Evolutionary conservation across 2,888 invertebrate species (phyloP).

Genomic region (Craniophora ligustri): DNA sequence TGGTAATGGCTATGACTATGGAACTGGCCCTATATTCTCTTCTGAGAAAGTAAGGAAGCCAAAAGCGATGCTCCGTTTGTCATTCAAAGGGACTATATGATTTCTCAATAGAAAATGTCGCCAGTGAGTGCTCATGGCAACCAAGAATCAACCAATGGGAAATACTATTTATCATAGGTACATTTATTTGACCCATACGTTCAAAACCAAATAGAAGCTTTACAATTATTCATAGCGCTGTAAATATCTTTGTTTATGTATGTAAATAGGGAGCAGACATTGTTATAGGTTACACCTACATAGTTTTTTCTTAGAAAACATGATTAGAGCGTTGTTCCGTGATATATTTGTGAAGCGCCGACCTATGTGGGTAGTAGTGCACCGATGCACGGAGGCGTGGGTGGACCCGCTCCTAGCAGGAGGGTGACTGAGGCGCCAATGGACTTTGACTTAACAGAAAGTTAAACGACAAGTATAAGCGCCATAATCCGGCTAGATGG

Average conservation of each 20-base stretch:
- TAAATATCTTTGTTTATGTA: slow-evolving; percentile 44
- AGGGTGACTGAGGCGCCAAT: slow-evolving; percentile 56
- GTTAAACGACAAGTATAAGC: slow-evolving; percentile 32
- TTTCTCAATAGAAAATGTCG: too few relatives aligned
- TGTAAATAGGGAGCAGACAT: slow-evolving; percentile 38
- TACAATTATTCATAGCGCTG: slow-evolving; percentile 18
- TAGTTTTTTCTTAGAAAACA: slow-evolving; percentile 42
- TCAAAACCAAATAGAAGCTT: slow-evolving; percentile 3
- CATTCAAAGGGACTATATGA: too few relatives aligned
- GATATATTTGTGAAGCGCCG: slow-evolving; percentile 18
- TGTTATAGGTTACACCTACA: slow-evolving; percentile 40
- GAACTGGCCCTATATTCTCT: too few relatives aligned
- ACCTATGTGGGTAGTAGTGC: slow-evolving; percentile 51
- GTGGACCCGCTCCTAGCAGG: slow-evolving; percentile 62
- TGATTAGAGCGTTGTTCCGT: slow-evolving; percentile 34
- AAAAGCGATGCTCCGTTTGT: too few relatives aligned
- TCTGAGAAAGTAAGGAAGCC: too few relatives aligned
- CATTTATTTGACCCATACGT: slow-evolving; percentile 7
- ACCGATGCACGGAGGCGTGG: slow-evolving; percentile 62
- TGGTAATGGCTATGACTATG: too few relatives aligned
- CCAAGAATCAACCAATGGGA: not conserved
- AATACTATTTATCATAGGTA: not conserved
- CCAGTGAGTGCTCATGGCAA: too few relatives aligned
- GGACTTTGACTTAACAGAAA: slow-evolving; percentile 47
- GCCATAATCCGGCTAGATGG: slow-evolving; percentile 17